phyloP scores from a whole-genome alignment of 2,797 vertebrate genomes.

The Coregonus sp. region DNA sequence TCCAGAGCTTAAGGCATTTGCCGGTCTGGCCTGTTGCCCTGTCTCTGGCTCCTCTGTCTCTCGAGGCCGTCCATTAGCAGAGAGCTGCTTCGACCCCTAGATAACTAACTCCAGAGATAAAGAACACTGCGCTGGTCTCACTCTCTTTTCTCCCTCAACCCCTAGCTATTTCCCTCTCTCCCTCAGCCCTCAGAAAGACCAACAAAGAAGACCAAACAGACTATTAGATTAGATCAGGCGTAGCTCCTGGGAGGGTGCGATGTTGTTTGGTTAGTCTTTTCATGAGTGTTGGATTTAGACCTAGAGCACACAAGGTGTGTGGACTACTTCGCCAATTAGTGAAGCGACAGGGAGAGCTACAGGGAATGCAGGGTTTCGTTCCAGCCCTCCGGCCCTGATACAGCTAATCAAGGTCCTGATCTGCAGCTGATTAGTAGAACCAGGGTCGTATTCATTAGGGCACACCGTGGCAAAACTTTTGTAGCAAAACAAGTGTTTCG shows the following conservation, averaged over 20 bases:
- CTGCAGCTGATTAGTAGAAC: too few species aligned
- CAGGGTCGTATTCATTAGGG: too few species aligned
- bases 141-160: not conserved
- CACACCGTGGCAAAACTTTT: too few species aligned
- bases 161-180: not conserved
- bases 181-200: not conserved
- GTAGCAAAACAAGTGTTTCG: too few species aligned
- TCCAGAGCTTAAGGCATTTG: slow-evolving; percentile 6
- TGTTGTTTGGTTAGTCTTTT: not conserved
- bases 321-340: not conserved
- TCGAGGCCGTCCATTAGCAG: not conserved
- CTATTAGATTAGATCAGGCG: not conserved
- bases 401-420: too few species aligned
- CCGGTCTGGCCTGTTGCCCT: not conserved
- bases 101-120: not conserved
- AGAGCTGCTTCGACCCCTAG: not conserved
- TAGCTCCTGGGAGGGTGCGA: not conserved
- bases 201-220: not conserved
- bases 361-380: not conserved
- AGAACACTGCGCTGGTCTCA: not conserved
- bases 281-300: not conserved
- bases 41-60: not conserved
- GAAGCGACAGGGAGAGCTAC: not conserved
- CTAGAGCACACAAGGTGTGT: not conserved
- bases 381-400: too few species aligned